Conservation (phyloP, 1,140 invertebrate genomes). For the Vollenhovia emeryi region DNA sequence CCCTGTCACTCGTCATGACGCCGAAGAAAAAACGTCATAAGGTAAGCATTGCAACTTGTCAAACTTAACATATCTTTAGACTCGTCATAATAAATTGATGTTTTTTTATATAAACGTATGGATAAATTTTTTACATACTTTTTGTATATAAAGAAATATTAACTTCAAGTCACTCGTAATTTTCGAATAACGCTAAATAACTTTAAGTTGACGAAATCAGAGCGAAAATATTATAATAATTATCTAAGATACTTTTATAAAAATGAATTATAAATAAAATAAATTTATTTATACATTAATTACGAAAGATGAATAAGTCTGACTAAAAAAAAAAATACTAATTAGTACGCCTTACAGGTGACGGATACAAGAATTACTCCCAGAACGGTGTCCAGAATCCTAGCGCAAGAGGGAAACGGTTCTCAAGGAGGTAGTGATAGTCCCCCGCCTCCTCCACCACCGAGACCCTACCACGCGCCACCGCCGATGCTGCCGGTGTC, state of each 20-base stretch:
- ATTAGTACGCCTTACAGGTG: slow-evolving; percentile 84
- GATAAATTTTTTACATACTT: not conserved
- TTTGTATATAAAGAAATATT: not conserved
- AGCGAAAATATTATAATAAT: not conserved
- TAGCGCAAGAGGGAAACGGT: slow-evolving; percentile 92
- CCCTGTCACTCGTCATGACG: slow-evolving; percentile 96
- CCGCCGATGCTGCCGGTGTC: slow-evolving; percentile 95
- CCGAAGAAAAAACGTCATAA: slow-evolving; percentile 98
- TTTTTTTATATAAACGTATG: not conserved
- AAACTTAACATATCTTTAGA: too few relatives aligned
- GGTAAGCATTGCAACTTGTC: slow-evolving; percentile 81
- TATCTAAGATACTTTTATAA: not conserved
- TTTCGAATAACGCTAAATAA: slow-evolving; percentile 12
- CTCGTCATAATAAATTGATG: not conserved
- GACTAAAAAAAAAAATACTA: slow-evolving; percentile 59
- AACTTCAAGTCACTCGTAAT: not conserved
- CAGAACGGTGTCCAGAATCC: slow-evolving; percentile 93
- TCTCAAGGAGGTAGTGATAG: slow-evolving; percentile 85
- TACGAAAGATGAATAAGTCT: slow-evolving; percentile 10
- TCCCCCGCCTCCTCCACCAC: slow-evolving; percentile 89
- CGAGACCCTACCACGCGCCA: slow-evolving; percentile 88
- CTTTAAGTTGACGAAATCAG: not conserved
- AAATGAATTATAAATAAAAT: not conserved
- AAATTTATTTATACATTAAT: slow-evolving; percentile 6
- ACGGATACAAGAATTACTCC: slow-evolving; percentile 98